Evolutionary conservation across 1,140 invertebrate species (phyloP).

Genomic region (Eupristina koningsbergeri): DNA sequence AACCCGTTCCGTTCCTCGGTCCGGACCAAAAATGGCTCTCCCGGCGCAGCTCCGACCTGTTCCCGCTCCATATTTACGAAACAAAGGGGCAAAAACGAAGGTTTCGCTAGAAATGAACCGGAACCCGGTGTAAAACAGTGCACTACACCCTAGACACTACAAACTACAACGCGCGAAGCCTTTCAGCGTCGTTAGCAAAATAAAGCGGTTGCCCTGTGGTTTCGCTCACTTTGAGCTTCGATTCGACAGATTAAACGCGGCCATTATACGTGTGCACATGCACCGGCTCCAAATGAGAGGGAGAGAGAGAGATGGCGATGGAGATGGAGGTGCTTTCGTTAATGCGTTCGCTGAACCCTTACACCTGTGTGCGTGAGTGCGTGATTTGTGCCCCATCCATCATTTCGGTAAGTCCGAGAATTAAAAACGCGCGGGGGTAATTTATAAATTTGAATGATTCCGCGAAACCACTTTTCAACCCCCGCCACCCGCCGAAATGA

Average conservation of each 20-base stretch:
- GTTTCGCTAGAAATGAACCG: constrained; percentile 7
- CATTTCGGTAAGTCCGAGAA: too few relatives aligned
- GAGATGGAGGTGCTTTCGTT: constrained; percentile 31
- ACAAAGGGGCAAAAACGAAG: not conserved
- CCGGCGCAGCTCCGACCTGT: not conserved
- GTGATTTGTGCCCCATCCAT: too few relatives aligned
- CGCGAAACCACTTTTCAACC: too few relatives aligned
- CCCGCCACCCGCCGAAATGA: not conserved
- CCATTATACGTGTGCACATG: constrained; percentile 7
- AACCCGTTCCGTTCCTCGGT: not conserved
- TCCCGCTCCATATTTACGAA: not conserved
- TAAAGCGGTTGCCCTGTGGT: constrained; percentile 38
- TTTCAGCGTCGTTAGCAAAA: constrained; percentile 38
- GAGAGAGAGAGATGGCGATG: not conserved
- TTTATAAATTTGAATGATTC: constrained; percentile 1
- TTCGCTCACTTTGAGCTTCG: constrained; percentile 44
- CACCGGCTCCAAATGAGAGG: not conserved
- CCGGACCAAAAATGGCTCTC: not conserved
- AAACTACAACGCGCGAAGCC: constrained; percentile 10
- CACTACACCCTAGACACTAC: too few relatives aligned
- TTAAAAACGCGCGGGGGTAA: not conserved
- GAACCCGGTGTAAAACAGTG: constrained; percentile 12
- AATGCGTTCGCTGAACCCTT: constrained; percentile 46
- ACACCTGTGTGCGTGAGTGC: too few relatives aligned
- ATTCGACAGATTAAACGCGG: constrained; percentile 42